phyloP scores from a whole-genome alignment of 1,140 invertebrate genomes.

The Aphidius ervi region DNA sequence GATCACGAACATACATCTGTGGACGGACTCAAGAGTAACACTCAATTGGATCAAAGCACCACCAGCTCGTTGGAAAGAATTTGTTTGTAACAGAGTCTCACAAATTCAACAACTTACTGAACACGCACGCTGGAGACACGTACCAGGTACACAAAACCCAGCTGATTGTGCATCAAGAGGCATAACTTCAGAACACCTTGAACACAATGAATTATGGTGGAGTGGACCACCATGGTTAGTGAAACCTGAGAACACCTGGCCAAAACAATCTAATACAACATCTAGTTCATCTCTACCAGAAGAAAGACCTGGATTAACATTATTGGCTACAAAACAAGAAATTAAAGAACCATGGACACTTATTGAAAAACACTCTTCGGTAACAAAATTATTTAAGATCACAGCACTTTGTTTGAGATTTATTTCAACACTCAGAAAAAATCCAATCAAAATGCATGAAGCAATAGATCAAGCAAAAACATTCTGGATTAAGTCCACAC shows the following conservation, averaged over 20 bases:
- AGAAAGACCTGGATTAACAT: neutral
- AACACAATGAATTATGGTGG: neutral
- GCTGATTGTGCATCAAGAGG: slow-evolving; percentile 9
- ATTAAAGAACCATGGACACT: neutral
- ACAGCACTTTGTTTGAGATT: neutral
- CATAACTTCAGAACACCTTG: neutral
- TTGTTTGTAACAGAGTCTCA: neutral
- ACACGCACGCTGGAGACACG: neutral
- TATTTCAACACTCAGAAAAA: neutral
- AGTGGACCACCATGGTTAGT: neutral
- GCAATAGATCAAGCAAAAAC: neutral
- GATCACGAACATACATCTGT: neutral
- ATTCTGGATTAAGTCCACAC: slow-evolving; percentile 1
- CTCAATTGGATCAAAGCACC: neutral
- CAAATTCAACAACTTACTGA: neutral
- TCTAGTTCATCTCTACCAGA: neutral
- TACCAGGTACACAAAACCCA: neutral
- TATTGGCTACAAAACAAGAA: neutral
- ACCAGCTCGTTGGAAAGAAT: neutral
- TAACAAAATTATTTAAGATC: neutral
- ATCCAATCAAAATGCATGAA: neutral
- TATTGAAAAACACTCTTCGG: neutral
- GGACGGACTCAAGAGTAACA: slow-evolving; percentile 4
- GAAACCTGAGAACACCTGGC: neutral
- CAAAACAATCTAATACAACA: neutral